These are phyloP conservation scores for Protodeltote pygarga DNA, from an alignment of 2,888 invertebrate genomes.

Conservation along the genomic window DNA sequence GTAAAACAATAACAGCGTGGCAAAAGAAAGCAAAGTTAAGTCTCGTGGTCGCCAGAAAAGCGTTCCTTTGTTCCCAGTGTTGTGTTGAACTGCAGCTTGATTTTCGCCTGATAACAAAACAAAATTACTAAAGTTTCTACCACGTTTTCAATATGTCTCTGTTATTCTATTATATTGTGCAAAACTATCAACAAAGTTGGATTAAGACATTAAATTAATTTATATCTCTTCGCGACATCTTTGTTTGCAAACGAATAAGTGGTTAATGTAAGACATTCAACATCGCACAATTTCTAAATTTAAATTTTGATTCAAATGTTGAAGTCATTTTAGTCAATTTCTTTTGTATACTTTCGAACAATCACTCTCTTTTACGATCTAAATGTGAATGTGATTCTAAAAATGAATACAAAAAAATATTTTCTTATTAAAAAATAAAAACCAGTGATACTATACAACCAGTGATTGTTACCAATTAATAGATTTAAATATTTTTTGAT, in stretches of 20 bases:
- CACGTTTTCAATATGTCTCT: slow-evolving; percentile 32
- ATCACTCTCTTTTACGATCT: no score
- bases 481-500: no score
- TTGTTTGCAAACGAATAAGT: slow-evolving; percentile 17
- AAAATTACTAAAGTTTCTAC: slow-evolving; percentile 32
- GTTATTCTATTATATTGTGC: slow-evolving; percentile 30
- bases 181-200: slow-evolving; percentile 23
- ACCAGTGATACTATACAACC: no score
- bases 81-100: slow-evolving; percentile 88
- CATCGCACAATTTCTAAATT: neutral
- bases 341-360: no score
- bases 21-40: slow-evolving; percentile 62
- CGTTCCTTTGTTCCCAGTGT: slow-evolving; percentile 86
- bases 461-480: no score
- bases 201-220: slow-evolving; percentile 17
- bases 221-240: slow-evolving; percentile 1
- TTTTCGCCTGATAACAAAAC: slow-evolving; percentile 83
- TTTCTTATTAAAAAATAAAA: no score
- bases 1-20: slow-evolving; percentile 63
- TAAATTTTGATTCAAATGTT: neutral
- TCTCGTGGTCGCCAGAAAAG: slow-evolving; percentile 73
- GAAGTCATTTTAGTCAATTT: neutral
- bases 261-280: neutral
- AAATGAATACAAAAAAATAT: no score
- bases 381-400: no score